These are phyloP conservation scores for Procambarus virginalis DNA, from an alignment of 1,140 invertebrate species.

Conservation along the genomic window DNA sequence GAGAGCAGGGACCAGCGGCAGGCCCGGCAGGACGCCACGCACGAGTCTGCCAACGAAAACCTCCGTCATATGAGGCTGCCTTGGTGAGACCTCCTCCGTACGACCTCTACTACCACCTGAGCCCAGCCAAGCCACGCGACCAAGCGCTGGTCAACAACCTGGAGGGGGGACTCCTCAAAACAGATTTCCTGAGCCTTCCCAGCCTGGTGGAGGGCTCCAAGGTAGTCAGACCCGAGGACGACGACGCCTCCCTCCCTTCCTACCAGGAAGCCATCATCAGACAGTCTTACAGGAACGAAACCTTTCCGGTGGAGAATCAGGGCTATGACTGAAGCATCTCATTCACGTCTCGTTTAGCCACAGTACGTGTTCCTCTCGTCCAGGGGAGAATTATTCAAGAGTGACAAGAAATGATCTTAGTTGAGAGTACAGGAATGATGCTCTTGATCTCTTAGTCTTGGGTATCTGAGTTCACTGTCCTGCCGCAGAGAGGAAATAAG, in stretches of 20 bases:
- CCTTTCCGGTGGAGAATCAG: background rate
- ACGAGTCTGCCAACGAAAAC: conserved; percentile 14
- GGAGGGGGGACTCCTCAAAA: background rate
- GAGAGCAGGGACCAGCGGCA: background rate
- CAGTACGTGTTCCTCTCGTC: no score
- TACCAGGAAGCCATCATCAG: conserved; percentile 47
- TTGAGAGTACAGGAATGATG: no score
- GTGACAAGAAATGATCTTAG: no score
- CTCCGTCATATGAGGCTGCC: conserved; percentile 43
- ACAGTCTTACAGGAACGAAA: conserved; percentile 15
- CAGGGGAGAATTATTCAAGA: no score
- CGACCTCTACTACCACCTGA: conserved; percentile 43
- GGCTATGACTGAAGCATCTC: background rate
- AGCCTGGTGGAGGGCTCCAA: background rate
- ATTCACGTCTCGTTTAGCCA: background rate
- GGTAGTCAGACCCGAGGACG: background rate
- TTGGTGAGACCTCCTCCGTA: conserved; percentile 49
- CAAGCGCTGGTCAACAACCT: background rate
- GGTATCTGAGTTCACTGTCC: no score
- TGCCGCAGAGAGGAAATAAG: no score
- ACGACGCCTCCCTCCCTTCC: conserved; percentile 42
- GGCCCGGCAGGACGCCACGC: background rate
- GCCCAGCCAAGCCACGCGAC: background rate
- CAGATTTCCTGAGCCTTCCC: background rate
- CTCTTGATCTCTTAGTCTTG: no score